phyloP scores from a whole-genome alignment of 2,888 invertebrate species.

The Dugesia japonica region DNA sequence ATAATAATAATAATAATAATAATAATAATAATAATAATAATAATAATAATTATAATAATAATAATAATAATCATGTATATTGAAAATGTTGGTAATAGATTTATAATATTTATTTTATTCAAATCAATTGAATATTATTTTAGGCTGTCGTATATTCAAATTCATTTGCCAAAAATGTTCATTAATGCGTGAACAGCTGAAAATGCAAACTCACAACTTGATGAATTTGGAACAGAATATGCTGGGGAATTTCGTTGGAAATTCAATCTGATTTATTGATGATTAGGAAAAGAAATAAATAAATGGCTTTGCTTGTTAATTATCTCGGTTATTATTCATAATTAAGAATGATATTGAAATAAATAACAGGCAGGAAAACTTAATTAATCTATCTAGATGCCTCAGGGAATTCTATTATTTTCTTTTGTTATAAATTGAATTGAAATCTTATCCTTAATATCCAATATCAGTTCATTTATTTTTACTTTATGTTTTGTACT shows the following conservation, averaged over 20 bases:
- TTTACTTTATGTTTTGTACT: too few relatives aligned
- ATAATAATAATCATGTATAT: not conserved
- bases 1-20: too few relatives aligned
- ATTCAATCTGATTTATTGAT: not conserved
- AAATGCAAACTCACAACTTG: constrained; percentile 20
- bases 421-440: too few relatives aligned
- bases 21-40: too few relatives aligned
- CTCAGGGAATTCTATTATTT: too few relatives aligned
- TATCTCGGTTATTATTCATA: not conserved
- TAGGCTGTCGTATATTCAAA: not conserved
- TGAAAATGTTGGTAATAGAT: too few relatives aligned
- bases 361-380: not conserved
- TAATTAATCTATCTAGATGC: too few relatives aligned
- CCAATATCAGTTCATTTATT: too few relatives aligned
- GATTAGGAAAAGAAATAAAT: not conserved
- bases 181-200: not conserved
- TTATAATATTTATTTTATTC: too few relatives aligned
- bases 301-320: not conserved
- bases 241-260: constrained; percentile 13
- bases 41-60: too few relatives aligned
- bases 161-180: constrained; percentile 8
- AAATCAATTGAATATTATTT: too few relatives aligned
- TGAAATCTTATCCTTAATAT: too few relatives aligned
- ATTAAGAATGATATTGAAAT: constrained; percentile 1
- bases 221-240: constrained; percentile 7